Base-by-base conservation (phyloP, 2,113 vertebrate genomes). In the Thunnus maccoyii region DNA sequence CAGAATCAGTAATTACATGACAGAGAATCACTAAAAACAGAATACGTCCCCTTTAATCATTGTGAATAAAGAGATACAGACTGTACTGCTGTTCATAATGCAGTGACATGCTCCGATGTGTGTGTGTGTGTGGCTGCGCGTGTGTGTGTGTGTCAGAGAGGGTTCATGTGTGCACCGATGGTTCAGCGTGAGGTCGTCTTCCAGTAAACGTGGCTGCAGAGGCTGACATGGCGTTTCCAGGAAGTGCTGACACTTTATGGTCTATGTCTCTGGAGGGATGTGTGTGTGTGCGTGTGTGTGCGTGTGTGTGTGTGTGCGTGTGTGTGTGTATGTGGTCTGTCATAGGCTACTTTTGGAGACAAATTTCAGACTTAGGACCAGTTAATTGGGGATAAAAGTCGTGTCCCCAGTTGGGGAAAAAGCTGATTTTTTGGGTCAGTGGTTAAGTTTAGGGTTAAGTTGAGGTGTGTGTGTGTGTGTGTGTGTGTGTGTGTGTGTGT, bases 191-290 rank as follows among this genome's bases (percentile, higher is more conserved):
- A 18, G 25, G 62, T n/a, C 36, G n/a, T 56, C 44, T 72, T 82
- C 85, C 90, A 75, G 86, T 88, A 91, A 89, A 72, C 0, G 41
- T 63, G 55, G 61, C 83, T 84, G 60, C 69, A 78, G 72, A 63
- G 62, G 76, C 32, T 85, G 83, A 88, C 77, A n/a, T 1, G 9
- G 72, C 66, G 11, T 80, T 83, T 84, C 66, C 87, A 86, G 86
- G 88, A 87, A 91, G 80, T 82, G 80, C 79, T 83, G 73, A 87
- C 72, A 57, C 66, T 47, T 56, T 56, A 63, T 12, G 57, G 76
- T 36, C 52, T 10, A 56, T 61, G 16, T 80, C 36, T 80, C 46
- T 44, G n/a, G 7, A 57, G 27, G 3, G 72, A 48, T 71, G 60
- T 82, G 57, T 55, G 74, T 57, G 44, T 62, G 22, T 72, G 27